Base-by-base conservation (phyloP, 2,797 vertebrate species). In the Eupleurogrammus muticus region DNA sequence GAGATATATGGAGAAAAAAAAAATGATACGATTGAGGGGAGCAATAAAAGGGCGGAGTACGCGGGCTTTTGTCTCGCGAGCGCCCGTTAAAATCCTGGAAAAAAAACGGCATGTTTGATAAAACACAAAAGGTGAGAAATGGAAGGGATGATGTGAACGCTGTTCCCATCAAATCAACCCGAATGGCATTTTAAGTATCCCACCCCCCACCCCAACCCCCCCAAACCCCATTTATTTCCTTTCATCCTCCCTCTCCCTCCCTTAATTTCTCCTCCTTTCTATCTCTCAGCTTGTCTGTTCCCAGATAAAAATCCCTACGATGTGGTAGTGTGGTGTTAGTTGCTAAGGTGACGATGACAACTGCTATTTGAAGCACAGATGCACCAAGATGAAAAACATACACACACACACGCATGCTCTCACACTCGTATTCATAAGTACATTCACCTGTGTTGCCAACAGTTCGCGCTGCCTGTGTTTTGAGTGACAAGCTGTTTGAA, bases 401-500 rank as follows among this genome's bases (percentile, higher is more conserved):
- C 32, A 36, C 16, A 23, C 9, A 55, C 32, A 13, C 34, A 51
- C 61, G 28, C 48, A 51, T 34, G 42, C 21, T 19, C 24, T 34
- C 47, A 32, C 38, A 48, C 23, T 56, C 47, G 5, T 71, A 65
- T 44, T 54, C 50, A 48, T 47, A 46, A 47, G 61, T 32, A 60
- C 21, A 63, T 77, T 72, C 68, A 72, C 67, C 55, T 83, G 81
- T 76, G 66, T 73, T 80, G 52, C 56, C 62, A 81, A 66, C 74
- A 84, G 60, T 56, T 73, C 17, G 81, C 35, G 56, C 53, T 53
- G 20, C 53, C 64, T 32, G 28, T 66, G 60, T 17, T 74, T 76
- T 80, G 84, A 90, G 42, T 87, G 88, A 86, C 82, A 79, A 48
- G 75, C 73, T 77, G 78, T 89, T 90, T 84, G 81, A 85, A 86